Percentiles rank a stretch among this genome's conserved stretches.
Conservation (phyloP, 2,888 invertebrate genomes). For the Anoplius nigerrimus region DNA sequence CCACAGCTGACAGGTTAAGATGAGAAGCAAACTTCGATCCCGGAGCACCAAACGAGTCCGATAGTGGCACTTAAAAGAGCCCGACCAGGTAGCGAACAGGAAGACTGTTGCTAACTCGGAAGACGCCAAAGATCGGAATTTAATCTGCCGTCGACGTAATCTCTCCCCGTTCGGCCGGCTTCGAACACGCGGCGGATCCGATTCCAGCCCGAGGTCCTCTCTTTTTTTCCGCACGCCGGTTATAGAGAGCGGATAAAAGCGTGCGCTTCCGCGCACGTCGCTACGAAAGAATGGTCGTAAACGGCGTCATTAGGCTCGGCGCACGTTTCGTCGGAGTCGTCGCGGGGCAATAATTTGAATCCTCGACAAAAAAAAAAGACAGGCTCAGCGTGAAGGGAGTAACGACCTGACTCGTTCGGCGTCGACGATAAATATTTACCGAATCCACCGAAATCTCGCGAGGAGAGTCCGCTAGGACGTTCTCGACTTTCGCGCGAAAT, state of each 20-base stretch:
- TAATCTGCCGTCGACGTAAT: too few species aligned
- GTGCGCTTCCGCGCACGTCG: background rate
- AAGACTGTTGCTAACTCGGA: background rate
- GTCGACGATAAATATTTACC: too few species aligned
- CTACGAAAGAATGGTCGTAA: background rate
- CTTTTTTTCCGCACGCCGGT: background rate
- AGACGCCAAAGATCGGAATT: too few species aligned
- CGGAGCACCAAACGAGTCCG: background rate
- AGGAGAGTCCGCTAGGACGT: too few species aligned
- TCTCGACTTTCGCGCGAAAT: too few species aligned
- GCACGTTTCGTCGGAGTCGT: background rate
- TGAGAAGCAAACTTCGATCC: constrained; percentile 5
- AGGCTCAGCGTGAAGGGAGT: too few species aligned
- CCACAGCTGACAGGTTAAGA: too few species aligned
- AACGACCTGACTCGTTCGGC: too few species aligned
- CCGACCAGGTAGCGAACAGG: background rate
- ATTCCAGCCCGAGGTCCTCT: background rate
- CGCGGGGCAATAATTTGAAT: background rate
- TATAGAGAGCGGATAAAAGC: background rate
- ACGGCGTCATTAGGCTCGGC: background rate
- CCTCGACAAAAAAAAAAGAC: background rate
- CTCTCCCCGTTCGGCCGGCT: too few species aligned
- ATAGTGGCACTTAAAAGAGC: background rate
- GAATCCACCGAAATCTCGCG: too few species aligned
- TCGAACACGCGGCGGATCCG: too few species aligned